Base-by-base conservation (phyloP, 2,113 vertebrate genomes). In the Seriola dumerili region DNA sequence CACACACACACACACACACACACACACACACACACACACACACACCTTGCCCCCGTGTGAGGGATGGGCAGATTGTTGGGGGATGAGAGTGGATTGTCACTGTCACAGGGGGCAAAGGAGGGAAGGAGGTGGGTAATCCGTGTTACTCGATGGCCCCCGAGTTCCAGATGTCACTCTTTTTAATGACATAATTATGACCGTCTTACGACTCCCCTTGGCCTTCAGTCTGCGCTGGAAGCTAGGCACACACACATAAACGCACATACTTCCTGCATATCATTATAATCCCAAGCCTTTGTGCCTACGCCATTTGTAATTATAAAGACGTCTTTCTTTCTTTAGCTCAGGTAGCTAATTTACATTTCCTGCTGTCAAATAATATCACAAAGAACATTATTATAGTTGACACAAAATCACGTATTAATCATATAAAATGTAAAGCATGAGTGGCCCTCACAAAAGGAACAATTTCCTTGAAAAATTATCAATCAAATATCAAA, bases 161-260 rank as follows among this genome's bases (percentile, higher is more conserved):
- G 84, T 87, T 92, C 91, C 91, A 93, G 88, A 92, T 93, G 94
- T 87, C 91, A 90, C 71, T 76, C 74, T 75, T 89, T 87, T 93
- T 91, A 92, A 93, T 89, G 90, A 79, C 80, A 90, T 87, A 88
- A 92, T 93, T 89, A 92, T 90, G 69, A 84, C 72, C 2, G 64
- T 83, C 71, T 78, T 81, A 79, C 36, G 76, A 80, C 72, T 90
- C 91, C 79, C 82, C 80, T 81, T 85, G 90, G 92, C 85, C 86
- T 84, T 85, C 68, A 76, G 40, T 78, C 79, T 83, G 58, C n/a
- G n/a, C 63, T 78, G 55, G 65, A 85, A 75, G 54, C 58, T 29
- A 25, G 70, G 40, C 66, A 73, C 29, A 67, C 32, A 36, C 76
- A 79, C 21, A 83, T 62, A 85, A 70, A 80, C 72, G 67, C 65